A percentile compares a stretch with the other conserved stretches of the same genome.
Conservation (phyloP, 2,113 vertebrate species). For the Sitta europaea region DNA sequence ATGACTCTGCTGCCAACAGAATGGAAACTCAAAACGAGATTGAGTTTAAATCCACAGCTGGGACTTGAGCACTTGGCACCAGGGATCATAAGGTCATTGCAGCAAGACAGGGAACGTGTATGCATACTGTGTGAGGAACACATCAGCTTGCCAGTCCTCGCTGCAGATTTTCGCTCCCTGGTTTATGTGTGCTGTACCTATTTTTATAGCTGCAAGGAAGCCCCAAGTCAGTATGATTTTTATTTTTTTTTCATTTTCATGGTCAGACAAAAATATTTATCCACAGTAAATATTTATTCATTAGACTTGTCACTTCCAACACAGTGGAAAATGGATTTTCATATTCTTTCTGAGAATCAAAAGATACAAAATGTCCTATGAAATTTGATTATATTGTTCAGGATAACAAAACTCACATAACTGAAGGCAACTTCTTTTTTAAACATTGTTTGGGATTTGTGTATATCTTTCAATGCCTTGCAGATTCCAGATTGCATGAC, state of each 20-base stretch:
- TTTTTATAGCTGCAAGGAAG: background rate
- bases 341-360: background rate
- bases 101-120: constrained; percentile 47
- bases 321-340: background rate
- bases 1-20: constrained; percentile 54
- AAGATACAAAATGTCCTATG: background rate
- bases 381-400: background rate
- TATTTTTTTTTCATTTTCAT: background rate
- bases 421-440: background rate
- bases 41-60: constrained; percentile 72
- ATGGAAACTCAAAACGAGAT: constrained; percentile 69
- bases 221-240: background rate
- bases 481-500: background rate
- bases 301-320: background rate
- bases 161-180: background rate
- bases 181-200: background rate
- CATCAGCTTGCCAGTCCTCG: background rate
- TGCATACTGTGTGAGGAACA: constrained; percentile 31
- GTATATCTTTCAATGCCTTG: background rate
- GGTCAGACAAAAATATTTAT: background rate
- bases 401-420: background rate
- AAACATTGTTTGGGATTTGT: background rate
- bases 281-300: background rate
- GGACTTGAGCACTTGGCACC: constrained; percentile 62
- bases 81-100: constrained; percentile 55